Conservation (phyloP, 2,113 vertebrate genomes). For the Polyodon spathula region DNA sequence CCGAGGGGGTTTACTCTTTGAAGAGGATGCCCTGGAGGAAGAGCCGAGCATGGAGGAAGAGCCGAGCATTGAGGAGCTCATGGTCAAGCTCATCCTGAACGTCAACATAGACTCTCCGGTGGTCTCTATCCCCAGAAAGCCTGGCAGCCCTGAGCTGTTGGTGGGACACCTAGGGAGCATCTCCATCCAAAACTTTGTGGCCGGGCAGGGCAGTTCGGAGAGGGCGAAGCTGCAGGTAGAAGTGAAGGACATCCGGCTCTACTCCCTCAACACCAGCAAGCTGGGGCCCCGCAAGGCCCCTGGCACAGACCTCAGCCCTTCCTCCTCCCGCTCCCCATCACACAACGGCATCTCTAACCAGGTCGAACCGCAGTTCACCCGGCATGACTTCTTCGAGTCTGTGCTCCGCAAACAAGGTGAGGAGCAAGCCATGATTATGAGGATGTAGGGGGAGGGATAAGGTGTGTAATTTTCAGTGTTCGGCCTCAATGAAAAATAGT, state of each 20-base stretch:
- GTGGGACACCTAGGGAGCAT: constrained; percentile 91
- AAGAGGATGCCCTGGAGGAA: constrained; percentile 56
- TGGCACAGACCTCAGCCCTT: constrained; percentile 18
- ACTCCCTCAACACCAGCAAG: constrained; percentile 79
- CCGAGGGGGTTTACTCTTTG: constrained; percentile 52
- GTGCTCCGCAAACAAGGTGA: constrained; percentile 80
- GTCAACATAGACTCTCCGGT: constrained; percentile 87
- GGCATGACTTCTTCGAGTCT: constrained; percentile 88
- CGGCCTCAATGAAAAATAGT: no score
- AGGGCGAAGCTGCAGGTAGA: constrained; percentile 78
- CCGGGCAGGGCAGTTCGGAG: constrained; percentile 68
- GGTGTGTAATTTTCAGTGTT: no score
- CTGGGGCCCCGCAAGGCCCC: constrained; percentile 43
- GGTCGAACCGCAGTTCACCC: constrained; percentile 80
- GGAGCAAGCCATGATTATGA: constrained; percentile 17
- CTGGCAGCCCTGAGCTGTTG: constrained; percentile 81
- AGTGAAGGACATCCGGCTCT: constrained; percentile 88
- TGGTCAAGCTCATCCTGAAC: constrained; percentile 84
- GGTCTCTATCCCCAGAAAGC: constrained; percentile 84
- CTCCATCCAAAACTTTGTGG: constrained; percentile 80
- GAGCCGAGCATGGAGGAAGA: constrained; percentile 17
- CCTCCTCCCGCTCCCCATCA: constrained; percentile 29
- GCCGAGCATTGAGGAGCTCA: constrained; percentile 48
- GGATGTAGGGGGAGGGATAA: constrained; percentile 47
- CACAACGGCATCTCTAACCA: constrained; percentile 34